Conservation (phyloP, 2,888 invertebrate genomes). For the Amiota communis region DNA sequence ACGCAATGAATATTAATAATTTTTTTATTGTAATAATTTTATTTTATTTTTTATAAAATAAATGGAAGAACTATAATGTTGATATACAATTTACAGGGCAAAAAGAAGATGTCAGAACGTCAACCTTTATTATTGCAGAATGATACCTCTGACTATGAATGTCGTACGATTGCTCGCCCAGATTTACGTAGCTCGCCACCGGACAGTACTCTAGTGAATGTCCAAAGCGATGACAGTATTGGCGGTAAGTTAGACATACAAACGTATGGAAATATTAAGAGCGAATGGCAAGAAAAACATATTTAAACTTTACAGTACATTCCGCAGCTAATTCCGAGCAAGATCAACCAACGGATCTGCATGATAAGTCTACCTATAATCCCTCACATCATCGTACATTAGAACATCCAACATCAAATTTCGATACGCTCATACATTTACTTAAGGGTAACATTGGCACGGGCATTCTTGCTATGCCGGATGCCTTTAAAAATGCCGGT, state of each 20-base stretch:
- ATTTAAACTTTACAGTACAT: conserved; percentile 48
- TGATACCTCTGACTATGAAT: conserved; percentile 61
- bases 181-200: conserved; percentile 72
- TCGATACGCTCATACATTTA: conserved; percentile 83
- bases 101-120: conserved; percentile 79
- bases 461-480: conserved; percentile 97
- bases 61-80: background rate
- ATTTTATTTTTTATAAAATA: too few relatives aligned
- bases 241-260: conserved; percentile 54
- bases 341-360: conserved; percentile 43
- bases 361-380: conserved; percentile 73
- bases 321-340: conserved; percentile 48
- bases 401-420: conserved; percentile 87
- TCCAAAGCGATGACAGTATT: conserved; percentile 70
- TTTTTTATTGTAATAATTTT: background rate
- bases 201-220: conserved; percentile 72
- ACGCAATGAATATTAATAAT: background rate
- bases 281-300: background rate
- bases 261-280: background rate
- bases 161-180: conserved; percentile 61
- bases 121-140: conserved; percentile 77
- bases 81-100: conserved; percentile 31
- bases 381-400: conserved; percentile 81
- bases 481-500: conserved; percentile 93
- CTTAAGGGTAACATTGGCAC: conserved; percentile 88